phyloP scores from a whole-genome alignment of 2,888 invertebrate genomes.

The Drosophila austrosaltans region DNA sequence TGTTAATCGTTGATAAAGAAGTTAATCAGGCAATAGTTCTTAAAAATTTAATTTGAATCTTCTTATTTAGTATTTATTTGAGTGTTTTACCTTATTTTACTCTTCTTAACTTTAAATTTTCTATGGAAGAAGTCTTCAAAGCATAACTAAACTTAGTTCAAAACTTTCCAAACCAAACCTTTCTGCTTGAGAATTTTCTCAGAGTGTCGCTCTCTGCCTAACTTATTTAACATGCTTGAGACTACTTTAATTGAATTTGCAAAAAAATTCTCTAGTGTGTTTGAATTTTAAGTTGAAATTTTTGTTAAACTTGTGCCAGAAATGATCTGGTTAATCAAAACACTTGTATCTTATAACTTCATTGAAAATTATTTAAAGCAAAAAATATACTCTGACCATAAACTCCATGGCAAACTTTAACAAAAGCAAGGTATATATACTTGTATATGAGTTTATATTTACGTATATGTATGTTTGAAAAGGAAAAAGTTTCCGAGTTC shows the following conservation, averaged over 20 bases:
- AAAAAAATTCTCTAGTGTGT: neutral
- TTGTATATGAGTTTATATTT: neutral
- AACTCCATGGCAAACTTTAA: constrained; percentile 5
- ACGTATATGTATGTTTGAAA: constrained; percentile 14
- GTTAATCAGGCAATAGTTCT: too few relatives aligned
- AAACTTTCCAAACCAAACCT: too few relatives aligned
- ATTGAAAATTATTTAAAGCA: neutral
- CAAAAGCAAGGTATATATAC: constrained; percentile 1
- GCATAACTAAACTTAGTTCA: too few relatives aligned
- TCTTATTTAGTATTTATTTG: too few relatives aligned
- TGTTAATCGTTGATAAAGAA: neutral
- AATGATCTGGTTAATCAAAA: neutral
- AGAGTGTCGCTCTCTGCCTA: neutral
- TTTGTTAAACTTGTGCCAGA: neutral
- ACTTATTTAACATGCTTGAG: neutral
- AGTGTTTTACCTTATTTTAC: too few relatives aligned
- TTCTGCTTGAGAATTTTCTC: neutral
- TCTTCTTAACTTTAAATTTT: neutral
- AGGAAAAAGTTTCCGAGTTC: constrained; percentile 16
- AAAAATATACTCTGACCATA: neutral
- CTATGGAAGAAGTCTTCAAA: neutral
- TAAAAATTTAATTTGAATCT: too few relatives aligned
- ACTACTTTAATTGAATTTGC: neutral
- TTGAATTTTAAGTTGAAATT: neutral
- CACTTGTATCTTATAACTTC: constrained; percentile 1